phyloP scores from a whole-genome alignment of 2,888 invertebrate genomes.

The Thera britannica region DNA sequence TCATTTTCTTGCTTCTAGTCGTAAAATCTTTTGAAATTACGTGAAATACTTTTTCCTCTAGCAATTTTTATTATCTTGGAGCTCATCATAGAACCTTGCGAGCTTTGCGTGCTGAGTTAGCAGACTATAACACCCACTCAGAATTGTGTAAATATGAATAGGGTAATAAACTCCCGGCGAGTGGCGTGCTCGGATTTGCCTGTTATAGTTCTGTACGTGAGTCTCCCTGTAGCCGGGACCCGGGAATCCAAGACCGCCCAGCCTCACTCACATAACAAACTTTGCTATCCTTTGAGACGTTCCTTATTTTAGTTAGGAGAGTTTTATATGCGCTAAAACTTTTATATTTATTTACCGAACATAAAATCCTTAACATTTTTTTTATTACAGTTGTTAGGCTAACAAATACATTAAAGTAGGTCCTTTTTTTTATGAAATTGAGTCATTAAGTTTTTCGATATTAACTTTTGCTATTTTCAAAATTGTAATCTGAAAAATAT shows the following conservation, averaged over 20 bases:
- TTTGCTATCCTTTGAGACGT: constrained; percentile 65
- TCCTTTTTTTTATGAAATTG: constrained; percentile 11
- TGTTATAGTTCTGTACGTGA: constrained; percentile 75
- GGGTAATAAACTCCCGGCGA: constrained; percentile 77
- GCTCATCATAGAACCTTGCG: constrained; percentile 31
- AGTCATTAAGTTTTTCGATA: constrained; percentile 4
- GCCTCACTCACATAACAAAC: constrained; percentile 64
- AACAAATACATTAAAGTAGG: constrained; percentile 18
- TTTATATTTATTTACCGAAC: constrained; percentile 39
- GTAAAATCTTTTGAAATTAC: constrained; percentile 33
- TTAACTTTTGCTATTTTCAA: background rate
- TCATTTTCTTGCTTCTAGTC: constrained; percentile 20
- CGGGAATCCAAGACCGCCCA: constrained; percentile 42
- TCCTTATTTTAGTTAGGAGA: constrained; percentile 57
- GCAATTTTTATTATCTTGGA: constrained; percentile 26
- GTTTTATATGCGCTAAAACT: constrained; percentile 41
- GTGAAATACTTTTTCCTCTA: constrained; percentile 19
- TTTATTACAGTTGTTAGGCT: constrained; percentile 21
- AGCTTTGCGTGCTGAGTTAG: constrained; percentile 31
- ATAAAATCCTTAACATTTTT: constrained; percentile 25
- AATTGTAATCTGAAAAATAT: background rate
- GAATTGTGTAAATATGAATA: constrained; percentile 79
- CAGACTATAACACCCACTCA: constrained; percentile 64
- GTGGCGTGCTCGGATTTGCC: constrained; percentile 75
- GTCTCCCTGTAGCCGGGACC: constrained; percentile 52